phyloP scores from a whole-genome alignment of 2,113 vertebrate species.

The Tringa solitaria region DNA sequence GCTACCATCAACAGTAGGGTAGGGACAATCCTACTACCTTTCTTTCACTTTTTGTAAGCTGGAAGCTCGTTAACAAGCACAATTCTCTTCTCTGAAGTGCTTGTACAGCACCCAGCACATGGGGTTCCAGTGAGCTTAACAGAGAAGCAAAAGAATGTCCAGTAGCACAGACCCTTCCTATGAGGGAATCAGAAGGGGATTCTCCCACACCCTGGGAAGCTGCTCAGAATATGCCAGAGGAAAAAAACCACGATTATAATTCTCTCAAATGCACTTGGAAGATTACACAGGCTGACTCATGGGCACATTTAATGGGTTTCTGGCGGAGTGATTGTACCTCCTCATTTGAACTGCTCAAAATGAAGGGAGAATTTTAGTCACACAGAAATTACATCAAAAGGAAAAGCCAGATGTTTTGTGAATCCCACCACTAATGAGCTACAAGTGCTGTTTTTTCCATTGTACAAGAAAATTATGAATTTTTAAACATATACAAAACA shows the following conservation, averaged over 20 bases:
- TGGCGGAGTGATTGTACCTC: not conserved
- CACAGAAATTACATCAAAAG: constrained; percentile 62
- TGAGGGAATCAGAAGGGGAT: not conserved
- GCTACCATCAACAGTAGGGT: not conserved
- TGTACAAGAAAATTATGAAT: constrained; percentile 70
- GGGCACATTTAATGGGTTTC: constrained; percentile 14
- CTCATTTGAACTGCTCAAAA: not conserved
- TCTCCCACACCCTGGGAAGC: not conserved
- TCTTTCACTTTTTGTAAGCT: not conserved
- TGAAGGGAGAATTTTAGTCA: constrained; percentile 11
- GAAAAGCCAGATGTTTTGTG: constrained; percentile 60
- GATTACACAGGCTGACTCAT: not conserved
- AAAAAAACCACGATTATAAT: not conserved
- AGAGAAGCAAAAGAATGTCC: not conserved
- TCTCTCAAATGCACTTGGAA: not conserved
- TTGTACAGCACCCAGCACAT: not conserved
- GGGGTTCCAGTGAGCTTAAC: not conserved
- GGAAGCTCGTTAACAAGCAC: not conserved
- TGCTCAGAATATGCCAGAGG: not conserved
- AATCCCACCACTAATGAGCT: constrained; percentile 59
- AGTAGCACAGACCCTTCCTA: not conserved
- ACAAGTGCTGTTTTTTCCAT: constrained; percentile 6
- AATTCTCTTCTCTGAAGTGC: accelerated
- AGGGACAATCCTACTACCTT: not conserved
- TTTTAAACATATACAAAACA: constrained; percentile 74